phyloP scores from a whole-genome alignment of 2,797 vertebrate genomes.

The Girardinus metallicus region DNA sequence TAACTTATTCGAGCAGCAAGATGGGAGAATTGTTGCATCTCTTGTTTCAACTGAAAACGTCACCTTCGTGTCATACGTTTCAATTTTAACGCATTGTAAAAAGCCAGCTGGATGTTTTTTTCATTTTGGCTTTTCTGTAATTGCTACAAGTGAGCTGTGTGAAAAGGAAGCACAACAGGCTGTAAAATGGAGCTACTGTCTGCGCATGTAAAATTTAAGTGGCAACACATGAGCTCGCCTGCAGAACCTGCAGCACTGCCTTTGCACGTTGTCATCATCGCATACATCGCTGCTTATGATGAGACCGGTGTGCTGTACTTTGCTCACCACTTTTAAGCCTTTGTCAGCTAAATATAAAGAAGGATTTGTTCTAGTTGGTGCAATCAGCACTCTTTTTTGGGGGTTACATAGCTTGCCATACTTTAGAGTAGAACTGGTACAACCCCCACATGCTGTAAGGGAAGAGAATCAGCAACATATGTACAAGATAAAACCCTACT shows the following conservation, averaged over 20 bases:
- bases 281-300: background rate
- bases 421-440: background rate
- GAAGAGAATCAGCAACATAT: background rate
- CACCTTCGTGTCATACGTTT: background rate
- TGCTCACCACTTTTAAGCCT: background rate
- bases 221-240: background rate
- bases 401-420: background rate
- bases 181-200: background rate
- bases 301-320: background rate
- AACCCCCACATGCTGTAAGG: background rate
- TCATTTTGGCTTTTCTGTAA: slow-evolving; percentile 3
- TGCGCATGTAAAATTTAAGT: background rate
- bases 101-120: background rate
- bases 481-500: background rate
- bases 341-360: background rate
- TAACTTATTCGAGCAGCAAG: background rate
- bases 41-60: background rate
- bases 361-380: background rate
- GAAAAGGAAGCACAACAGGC: background rate
- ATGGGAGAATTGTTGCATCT: background rate
- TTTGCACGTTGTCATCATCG: background rate
- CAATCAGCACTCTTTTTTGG: background rate
- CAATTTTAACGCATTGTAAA: background rate
- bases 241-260: background rate
- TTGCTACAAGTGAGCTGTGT: background rate